Base-by-base conservation (phyloP, 2,888 invertebrate species). In the Lithophane socia region DNA sequence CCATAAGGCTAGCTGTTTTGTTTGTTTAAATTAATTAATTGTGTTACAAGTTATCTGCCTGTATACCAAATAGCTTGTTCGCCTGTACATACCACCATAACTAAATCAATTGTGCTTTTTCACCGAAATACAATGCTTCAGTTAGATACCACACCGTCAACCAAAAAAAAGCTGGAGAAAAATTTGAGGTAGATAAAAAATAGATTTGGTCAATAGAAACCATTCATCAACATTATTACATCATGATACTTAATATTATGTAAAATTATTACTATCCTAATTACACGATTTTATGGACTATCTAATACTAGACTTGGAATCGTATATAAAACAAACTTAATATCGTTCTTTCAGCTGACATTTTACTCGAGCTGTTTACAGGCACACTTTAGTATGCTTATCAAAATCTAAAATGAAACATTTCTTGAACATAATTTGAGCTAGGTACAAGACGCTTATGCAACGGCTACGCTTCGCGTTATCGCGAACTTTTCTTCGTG, bases 141-240 rank as follows among this genome's bases (percentile, higher is more conserved):
- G 13, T 73, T 56, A 52, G 0, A 1, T 16, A 73, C 3, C 21
- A 29, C 7, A 1, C 16, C 5, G n/a, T 16, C 3, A 37, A 56
- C 5, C 7, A 12, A 54, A 29, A 42, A 63, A 21, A 52, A 67
- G 13, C 37, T 67, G 9, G 3, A n/a, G 4, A 10, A 9, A 18
- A 18, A 44, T 24, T 18, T 24, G 76, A 75, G 75, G 75, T 77
- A 75, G 54, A 47, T 47, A 21, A 64, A 29, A 47, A n/a, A 18
- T 49, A 49, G 21, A 75, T 10, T 76, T 64, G 44, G 54, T 54
- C 52, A 77, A 47, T 54, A 37, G 29, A 37, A 54, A 52, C 63
- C 75, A n/a, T 9, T 18, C n/a, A 29, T 44, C 3, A 44, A 7
- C 16, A 54, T 63, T 54, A 47, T 37, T 77, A 63, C 63, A 64